Conservation (phyloP, 1,140 invertebrate genomes). For the Bombus impatiens region DNA sequence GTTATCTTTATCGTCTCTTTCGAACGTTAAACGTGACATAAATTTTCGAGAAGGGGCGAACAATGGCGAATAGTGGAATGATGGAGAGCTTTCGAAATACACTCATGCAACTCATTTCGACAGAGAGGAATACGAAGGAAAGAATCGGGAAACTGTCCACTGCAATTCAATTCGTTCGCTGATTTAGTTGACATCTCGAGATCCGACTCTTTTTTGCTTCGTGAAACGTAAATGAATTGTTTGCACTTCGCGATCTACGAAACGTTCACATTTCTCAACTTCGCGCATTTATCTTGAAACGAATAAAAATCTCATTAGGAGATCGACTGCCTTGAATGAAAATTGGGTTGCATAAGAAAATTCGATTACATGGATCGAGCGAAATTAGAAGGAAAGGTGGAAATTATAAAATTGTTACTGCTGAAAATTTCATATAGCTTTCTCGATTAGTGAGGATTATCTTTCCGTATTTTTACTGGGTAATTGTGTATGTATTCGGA, state of each 20-base stretch:
- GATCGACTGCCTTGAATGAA: background rate
- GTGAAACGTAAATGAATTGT: background rate
- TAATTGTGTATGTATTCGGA: slow-evolving; percentile 21
- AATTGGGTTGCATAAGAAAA: background rate
- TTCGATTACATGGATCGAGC: background rate
- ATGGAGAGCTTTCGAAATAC: slow-evolving; percentile 4
- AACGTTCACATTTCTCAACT: background rate
- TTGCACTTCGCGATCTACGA: background rate
- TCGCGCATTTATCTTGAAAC: background rate
- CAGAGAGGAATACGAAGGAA: slow-evolving; percentile 2
- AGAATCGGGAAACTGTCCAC: slow-evolving; percentile 44
- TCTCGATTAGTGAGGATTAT: slow-evolving; percentile 1
- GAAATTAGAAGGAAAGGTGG: background rate
- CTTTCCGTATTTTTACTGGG: background rate
- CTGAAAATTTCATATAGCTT: background rate
- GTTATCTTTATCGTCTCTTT: background rate
- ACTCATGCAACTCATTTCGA: background rate
- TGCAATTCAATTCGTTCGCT: slow-evolving; percentile 39
- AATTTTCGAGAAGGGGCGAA: background rate
- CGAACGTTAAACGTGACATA: background rate
- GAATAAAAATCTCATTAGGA: background rate
- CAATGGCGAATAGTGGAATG: background rate
- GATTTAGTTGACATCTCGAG: background rate
- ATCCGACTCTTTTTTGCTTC: background rate
- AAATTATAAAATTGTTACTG: background rate